Evolutionary conservation across 2,888 invertebrate species (phyloP), one percentile per base, ranked within the genome.

Genomic region (Prionchulus punctatus): DNA sequence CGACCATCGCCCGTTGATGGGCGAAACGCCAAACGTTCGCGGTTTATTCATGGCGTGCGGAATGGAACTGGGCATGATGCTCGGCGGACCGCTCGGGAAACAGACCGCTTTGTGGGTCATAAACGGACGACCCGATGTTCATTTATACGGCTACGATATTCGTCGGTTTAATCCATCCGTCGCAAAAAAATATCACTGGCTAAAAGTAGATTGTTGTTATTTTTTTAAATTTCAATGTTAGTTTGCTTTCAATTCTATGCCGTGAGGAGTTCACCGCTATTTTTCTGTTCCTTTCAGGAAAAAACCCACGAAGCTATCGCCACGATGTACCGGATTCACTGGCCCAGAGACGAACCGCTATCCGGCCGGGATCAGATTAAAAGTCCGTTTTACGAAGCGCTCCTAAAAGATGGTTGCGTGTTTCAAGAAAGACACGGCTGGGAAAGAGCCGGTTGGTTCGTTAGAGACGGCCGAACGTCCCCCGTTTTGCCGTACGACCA

Each of bases 261-360:
- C n/a, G n/a, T n/a, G n/a, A n/a, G n/a, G n/a, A n/a, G n/a, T n/a
- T n/a, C n/a, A n/a, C n/a, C n/a, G n/a, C n/a, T n/a, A n/a, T n/a
- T n/a, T n/a, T n/a, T n/a, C n/a, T n/a, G n/a, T n/a, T n/a, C n/a
- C n/a, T n/a, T n/a, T n/a, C n/a, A n/a, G n/a, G n/a, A n/a, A n/a
- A n/a, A n/a, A n/a, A n/a, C n/a, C n/a, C 88, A 90, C 69, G 90
- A 91, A 71, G 81, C 86, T n/a, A 90, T 89, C 68, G 86, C 81
- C 0, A 83, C 81, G 63, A 88, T 88, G 73, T 90, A 90, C 69
- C 79, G 79, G 62, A 82, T 82, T 64, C 82, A 84, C 15, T 90
- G 84, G 69, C 84, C 85, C 0, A 79, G 86, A 65, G 87, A 89
- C 69, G 85, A 89, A 69, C 82, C 82, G 1, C 71, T 89, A 52